These are phyloP conservation scores for Microtus oregoni DNA, from an alignment of 2,113 vertebrate genomes.

Conservation along the genomic window DNA sequence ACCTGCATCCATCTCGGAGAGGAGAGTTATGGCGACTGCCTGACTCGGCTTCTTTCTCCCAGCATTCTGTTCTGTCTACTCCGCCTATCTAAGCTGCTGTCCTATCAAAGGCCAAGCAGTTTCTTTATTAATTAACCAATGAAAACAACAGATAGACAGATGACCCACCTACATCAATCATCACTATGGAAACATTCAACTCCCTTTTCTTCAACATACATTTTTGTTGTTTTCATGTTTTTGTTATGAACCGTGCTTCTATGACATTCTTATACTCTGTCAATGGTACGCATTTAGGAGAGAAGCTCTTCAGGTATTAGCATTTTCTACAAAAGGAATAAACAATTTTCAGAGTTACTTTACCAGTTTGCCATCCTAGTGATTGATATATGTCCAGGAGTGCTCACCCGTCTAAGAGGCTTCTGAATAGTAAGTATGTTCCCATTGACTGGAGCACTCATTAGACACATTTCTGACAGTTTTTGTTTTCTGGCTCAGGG, in stretches of 20 bases:
- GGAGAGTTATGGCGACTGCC: no score
- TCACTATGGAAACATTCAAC: neutral
- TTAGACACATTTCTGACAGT: neutral
- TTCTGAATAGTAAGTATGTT: neutral
- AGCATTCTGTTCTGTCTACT: no score
- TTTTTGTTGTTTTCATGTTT: neutral
- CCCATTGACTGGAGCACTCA: no score
- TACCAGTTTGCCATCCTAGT: neutral
- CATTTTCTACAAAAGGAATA: neutral
- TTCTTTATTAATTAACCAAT: no score
- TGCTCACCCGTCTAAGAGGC: neutral
- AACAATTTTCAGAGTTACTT: neutral
- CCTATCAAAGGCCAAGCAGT: no score
- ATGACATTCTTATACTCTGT: neutral
- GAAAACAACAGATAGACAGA: no score
- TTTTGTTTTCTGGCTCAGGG: neutral
- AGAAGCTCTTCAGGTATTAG: neutral
- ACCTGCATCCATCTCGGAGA: no score
- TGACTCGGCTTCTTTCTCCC: no score
- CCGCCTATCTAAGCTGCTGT: no score
- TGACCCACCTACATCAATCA: no score
- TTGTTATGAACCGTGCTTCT: neutral
- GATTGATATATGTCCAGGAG: neutral
- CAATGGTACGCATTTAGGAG: neutral
- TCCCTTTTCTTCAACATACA: neutral